Conservation (phyloP, 2,113 vertebrate species). For the Lamprologus sp. region DNA sequence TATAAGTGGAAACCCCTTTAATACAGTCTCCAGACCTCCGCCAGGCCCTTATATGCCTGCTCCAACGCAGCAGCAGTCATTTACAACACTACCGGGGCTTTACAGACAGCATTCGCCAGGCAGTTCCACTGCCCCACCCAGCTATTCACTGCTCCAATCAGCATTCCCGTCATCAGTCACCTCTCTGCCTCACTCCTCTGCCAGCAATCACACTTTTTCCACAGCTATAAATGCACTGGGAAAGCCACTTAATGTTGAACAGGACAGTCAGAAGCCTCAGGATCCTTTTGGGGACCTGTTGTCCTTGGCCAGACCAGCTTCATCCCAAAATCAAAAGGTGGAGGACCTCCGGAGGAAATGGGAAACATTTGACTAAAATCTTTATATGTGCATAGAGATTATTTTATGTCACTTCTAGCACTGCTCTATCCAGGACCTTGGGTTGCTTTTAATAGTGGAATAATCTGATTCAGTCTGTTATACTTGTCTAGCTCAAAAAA, state of each 20-base stretch:
- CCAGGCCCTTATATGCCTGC: slow-evolving; percentile 65
- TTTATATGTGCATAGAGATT: not conserved
- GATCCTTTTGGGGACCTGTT: slow-evolving; percentile 93
- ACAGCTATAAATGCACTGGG: slow-evolving; percentile 56
- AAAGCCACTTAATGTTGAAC: slow-evolving; percentile 60
- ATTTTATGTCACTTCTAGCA: not conserved
- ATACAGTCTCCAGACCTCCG: slow-evolving; percentile 62
- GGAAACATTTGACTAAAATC: slow-evolving; percentile 88
- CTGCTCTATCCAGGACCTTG: slow-evolving; percentile 21
- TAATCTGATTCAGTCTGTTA: not conserved
- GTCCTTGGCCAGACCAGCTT: slow-evolving; percentile 74
- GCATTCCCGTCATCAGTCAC: slow-evolving; percentile 16
- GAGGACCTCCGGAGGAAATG: slow-evolving; percentile 85
- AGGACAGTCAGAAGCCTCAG: slow-evolving; percentile 58
- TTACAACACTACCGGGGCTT: slow-evolving; percentile 73
- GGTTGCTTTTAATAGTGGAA: not conserved
- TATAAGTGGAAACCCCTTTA: slow-evolving; percentile 75
- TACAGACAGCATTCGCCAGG: slow-evolving; percentile 74
- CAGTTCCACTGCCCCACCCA: slow-evolving; percentile 50
- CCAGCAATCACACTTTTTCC: slow-evolving; percentile 65
- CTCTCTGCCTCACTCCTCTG: slow-evolving; percentile 41
- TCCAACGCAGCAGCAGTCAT: slow-evolving; percentile 63
- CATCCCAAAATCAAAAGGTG: slow-evolving; percentile 74
- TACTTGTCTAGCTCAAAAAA: not conserved
- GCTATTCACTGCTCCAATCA: slow-evolving; percentile 5